Evolutionary conservation across 1,140 invertebrate genomes (phyloP), one percentile per base, ranked within the genome.

Genomic region (Neuroterus valhalla): DNA sequence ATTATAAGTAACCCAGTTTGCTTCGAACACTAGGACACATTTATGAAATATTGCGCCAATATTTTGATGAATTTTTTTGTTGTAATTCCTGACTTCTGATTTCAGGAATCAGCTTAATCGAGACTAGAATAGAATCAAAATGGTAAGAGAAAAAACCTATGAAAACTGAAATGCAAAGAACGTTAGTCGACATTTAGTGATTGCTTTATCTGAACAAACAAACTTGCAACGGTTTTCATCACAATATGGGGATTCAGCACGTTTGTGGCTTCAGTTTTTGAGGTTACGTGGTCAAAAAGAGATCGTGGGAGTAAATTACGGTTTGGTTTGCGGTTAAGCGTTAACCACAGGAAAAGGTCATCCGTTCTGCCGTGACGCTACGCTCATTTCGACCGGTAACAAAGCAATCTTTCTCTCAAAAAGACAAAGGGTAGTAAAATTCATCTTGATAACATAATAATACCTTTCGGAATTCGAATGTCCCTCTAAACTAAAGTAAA

Each of bases 221-320:
- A 62, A 62, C 55, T 62, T 62, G 55, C 55, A 62, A 38, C 55
- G 55, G 26, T 62, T 31, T 14, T 23, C 14, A 31, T 62, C n/a
- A 62, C 55, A 62, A n/a, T 62, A 26, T 14, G 31, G 55, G 21
- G 55, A 62, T 62, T 62, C 21, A 23, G 55, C 55, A 38, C 55
- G 55, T 62, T 15, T 62, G 55, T 38, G 55, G 26, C 55, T 62
- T 62, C 55, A 62, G 23, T 62, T 62, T 62, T 62, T 62, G 55
- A 62, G 55, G 55, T 62, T 26, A n/a, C 55, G 55, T 62, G 55
- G 55, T 62, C 55, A 62, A 62, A 62, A 62, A 62, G 55, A 62
- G 55, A 62, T 62, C 55, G 55, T 62, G 55, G 21, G 55, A 62
- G 55, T 62, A 62, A 62, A 62, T 62, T 62, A 62, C 55, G 55